Percentiles rank a stretch among this genome's conserved stretches.
phyloP scores from a whole-genome alignment of 2,797 vertebrate genomes.

The Geotrypetes seraphini region DNA sequence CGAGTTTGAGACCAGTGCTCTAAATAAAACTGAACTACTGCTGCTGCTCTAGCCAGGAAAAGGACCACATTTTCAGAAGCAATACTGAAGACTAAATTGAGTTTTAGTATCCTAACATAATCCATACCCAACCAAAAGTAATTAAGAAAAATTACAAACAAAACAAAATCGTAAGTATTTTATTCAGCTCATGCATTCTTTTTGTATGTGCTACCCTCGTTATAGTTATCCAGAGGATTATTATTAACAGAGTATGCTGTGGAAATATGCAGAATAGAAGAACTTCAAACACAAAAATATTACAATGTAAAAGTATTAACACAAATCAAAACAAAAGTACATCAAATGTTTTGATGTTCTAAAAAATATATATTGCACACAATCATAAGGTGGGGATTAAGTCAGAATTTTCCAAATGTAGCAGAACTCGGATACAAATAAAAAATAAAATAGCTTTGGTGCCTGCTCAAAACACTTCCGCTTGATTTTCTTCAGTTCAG shows the following conservation, averaged over 20 bases:
- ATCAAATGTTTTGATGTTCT: conserved; percentile 23
- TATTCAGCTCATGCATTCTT: conserved; percentile 19
- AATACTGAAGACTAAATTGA: too few species aligned
- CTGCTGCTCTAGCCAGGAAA: too few species aligned
- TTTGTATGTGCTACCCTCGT: conserved; percentile 13
- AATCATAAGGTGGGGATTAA: too few species aligned
- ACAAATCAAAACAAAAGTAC: conserved; percentile 35
- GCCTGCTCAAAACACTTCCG: too few species aligned
- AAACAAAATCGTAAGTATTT: conserved; percentile 24
- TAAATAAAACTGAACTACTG: too few species aligned
- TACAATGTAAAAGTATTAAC: conserved; percentile 31
- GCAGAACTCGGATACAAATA: too few species aligned
- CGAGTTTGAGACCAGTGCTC: too few species aligned
- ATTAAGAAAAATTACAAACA: not conserved
- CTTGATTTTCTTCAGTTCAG: too few species aligned
- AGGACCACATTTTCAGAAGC: too few species aligned
- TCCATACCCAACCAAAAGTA: not conserved
- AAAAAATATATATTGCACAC: conserved; percentile 79
- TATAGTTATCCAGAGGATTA: conserved; percentile 49
- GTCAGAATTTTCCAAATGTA: too few species aligned
- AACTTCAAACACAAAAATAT: conserved; percentile 27
- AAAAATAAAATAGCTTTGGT: too few species aligned
- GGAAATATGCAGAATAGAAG: conserved; percentile 50
- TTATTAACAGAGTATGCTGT: conserved; percentile 37
- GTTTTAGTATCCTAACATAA: not conserved